phyloP scores from a whole-genome alignment of 2,797 vertebrate species.

The Acanthiza pusilla region DNA sequence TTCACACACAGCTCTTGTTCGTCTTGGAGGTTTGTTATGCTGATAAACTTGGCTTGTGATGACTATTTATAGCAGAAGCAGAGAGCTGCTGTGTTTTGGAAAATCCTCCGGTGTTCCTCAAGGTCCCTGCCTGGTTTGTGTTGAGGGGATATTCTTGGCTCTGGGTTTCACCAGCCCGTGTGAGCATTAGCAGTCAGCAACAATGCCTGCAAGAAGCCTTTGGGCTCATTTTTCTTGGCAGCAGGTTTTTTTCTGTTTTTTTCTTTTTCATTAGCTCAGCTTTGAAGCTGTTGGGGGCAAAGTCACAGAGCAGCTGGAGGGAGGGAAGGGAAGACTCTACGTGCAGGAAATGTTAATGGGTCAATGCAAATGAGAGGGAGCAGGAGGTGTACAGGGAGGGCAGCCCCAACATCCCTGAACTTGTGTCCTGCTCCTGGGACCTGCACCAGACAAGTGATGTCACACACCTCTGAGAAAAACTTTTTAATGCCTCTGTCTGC shows the following conservation, averaged over 20 bases:
- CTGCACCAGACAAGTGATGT: neutral
- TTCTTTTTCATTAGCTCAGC: slow-evolving; percentile 35
- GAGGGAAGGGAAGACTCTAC: neutral
- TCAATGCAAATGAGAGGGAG: neutral
- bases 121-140: slow-evolving; percentile 10
- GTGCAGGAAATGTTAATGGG: neutral
- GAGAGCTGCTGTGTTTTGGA: slow-evolving; percentile 51
- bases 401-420: neutral
- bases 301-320: slow-evolving; percentile 47
- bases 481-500: neutral
- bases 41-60: slow-evolving; percentile 40
- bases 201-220: slow-evolving; percentile 9
- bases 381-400: neutral
- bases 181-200: slow-evolving; percentile 15
- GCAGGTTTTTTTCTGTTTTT: neutral
- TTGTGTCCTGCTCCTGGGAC: neutral
- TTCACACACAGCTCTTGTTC: slow-evolving; percentile 10
- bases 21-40: slow-evolving; percentile 39
- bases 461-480: neutral
- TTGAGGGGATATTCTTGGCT: slow-evolving; percentile 18
- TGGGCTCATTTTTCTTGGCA: slow-evolving; percentile 36
- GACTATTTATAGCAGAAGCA: slow-evolving; percentile 55
- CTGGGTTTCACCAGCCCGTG: neutral
- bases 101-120: slow-evolving; percentile 7
- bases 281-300: slow-evolving; percentile 53